Evolutionary conservation across 1,140 invertebrate species (phyloP), one percentile per base, ranked within the genome.

Genomic region (Hycleus phaleratus): DNA sequence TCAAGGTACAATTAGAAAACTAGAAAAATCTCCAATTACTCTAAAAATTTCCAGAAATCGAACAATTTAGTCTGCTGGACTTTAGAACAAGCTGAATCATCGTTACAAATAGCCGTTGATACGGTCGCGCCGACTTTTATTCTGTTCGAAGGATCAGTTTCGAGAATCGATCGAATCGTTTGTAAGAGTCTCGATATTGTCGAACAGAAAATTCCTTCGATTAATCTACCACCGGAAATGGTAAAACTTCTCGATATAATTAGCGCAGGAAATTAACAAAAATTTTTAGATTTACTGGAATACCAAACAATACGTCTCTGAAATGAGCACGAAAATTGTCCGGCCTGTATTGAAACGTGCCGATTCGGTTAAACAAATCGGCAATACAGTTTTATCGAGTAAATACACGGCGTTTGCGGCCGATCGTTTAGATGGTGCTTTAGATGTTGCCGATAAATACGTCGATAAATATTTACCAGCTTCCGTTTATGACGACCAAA

Each of bases 391-490:
- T 4, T 73, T 85, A 46, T 79, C 81, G 47, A 86, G 81, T 49
- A 77, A 83, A 45, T 81, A 87, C 40, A 86, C 85, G 0, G 81
- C 80, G 3, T 82, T 80, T 47, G 88, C 88, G 0, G 86, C 80
- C 2, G 81, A 83, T 43, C 83, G 77, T 18, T 71, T 90, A 5
- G 86, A 89, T 65, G 81, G 80, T 24, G 87, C 85, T 2, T 75
- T 91, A 5, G 80, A 82, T 61, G 82, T 82, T 18, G 88, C 87
- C 42, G 87, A 90, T 66, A 82, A 86, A 66, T 90, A 89, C 62
- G 84, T 91, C 25, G 88, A 91, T 73, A 88, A 81, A 73, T 89
- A 88, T 68, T 75, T 91, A 51, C 86, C 88, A 12, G 80, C 80
- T 10, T 80, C 81, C 67, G 75, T 79, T 4, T 73, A 81, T 50